Conservation (phyloP, 2,113 vertebrate genomes). For the Anseranas semipalmata region DNA sequence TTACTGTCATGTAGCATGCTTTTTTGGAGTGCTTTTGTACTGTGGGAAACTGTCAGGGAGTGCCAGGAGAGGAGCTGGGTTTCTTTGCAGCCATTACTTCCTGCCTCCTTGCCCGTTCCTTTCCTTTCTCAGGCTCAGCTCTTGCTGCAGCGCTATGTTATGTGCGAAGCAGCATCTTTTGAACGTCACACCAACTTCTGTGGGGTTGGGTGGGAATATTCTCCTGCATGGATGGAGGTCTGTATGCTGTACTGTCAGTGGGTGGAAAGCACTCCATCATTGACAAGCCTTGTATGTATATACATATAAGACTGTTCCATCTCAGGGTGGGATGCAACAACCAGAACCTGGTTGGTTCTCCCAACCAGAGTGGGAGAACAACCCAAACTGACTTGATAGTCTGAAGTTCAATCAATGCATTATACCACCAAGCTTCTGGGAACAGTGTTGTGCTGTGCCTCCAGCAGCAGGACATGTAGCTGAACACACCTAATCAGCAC, state of each 20-base stretch:
- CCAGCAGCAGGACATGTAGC: background rate
- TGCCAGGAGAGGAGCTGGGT: accelerated
- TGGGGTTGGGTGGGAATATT: background rate
- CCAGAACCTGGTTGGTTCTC: background rate
- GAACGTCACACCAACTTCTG: background rate
- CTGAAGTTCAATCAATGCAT: background rate
- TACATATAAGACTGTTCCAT: background rate
- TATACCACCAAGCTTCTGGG: background rate
- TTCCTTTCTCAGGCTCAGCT: background rate
- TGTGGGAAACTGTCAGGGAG: background rate
- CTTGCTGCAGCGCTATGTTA: background rate
- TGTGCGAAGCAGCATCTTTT: background rate
- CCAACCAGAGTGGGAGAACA: background rate
- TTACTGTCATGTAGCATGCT: background rate
- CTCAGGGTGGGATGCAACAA: background rate
- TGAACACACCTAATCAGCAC: background rate
- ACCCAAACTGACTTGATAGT: background rate
- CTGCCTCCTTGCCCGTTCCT: background rate
- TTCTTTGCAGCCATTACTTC: background rate
- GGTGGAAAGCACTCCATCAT: background rate
- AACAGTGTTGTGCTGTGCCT: background rate
- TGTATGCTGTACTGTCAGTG: accelerated
- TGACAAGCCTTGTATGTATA: background rate
- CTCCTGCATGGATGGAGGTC: background rate
- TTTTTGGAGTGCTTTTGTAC: background rate